A percentile compares a stretch with the other conserved stretches of the same genome.
Evolutionary conservation across 1,140 invertebrate genomes (phyloP).

Genomic region (Zeugodacus cucurbitae): DNA sequence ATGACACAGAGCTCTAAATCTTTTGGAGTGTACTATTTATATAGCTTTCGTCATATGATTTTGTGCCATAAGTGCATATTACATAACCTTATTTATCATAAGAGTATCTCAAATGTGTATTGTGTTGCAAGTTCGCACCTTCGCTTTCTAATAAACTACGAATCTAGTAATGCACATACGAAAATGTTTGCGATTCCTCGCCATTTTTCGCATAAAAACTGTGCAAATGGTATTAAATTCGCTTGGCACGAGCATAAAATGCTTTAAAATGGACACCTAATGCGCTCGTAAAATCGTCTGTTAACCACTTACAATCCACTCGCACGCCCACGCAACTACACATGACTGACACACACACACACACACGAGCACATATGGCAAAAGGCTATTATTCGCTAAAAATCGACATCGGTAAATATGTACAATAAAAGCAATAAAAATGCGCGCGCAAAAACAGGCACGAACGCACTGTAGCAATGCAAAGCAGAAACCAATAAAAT

Average conservation of each 20-base stretch:
- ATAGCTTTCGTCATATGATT: too few relatives aligned
- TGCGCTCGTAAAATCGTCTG: neutral
- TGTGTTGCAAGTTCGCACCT: too few relatives aligned
- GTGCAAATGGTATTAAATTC: neutral
- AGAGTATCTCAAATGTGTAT: too few relatives aligned
- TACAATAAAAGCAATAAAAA: neutral
- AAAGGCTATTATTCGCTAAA: neutral
- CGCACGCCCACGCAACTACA: neutral
- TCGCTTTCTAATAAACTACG: too few relatives aligned
- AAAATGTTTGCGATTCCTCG: neutral
- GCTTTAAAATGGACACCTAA: conserved; percentile 15
- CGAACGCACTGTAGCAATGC: neutral
- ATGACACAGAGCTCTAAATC: too few relatives aligned
- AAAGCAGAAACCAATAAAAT: conserved; percentile 14
- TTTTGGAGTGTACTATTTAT: too few relatives aligned
- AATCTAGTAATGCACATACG: too few relatives aligned
- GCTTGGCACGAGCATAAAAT: neutral
- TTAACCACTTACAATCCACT: conserved; percentile 14
- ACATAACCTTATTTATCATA: too few relatives aligned
- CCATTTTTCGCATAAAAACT: neutral
- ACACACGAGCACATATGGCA: neutral
- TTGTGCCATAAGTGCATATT: too few relatives aligned
- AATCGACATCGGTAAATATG: neutral
- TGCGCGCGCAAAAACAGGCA: neutral
- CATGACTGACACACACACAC: neutral